Evolutionary conservation across 2,113 vertebrate species (phyloP), one percentile per base, ranked within the genome.

Genomic region (Microcebus murinus): DNA sequence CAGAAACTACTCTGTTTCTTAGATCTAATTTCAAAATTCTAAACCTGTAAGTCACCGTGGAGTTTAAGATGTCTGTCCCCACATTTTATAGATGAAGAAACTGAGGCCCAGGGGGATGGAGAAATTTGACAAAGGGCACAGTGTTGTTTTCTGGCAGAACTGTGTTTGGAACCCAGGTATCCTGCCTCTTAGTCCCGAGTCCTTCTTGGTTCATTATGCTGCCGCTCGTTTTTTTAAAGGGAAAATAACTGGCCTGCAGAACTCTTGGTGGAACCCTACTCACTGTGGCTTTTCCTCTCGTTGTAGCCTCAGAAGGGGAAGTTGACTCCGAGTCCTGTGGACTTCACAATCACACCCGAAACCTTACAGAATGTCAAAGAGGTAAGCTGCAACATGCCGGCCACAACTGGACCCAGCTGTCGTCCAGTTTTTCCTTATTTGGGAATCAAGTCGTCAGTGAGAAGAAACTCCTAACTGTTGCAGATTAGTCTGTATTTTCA

Each of bases 291-390:
- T 82, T 85, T 8, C 39, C 2, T 95, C 94, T 57, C 36, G 25
- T 96, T 98, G 31, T 95, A 99, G 99, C 99, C 99, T 0, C 99
- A 99, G 98, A 99, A 99, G 96, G 98, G 98, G 25, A 99, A 99
- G 96, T 90, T 99, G 80, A 98, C 97, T 9, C 99, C 99, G 0
- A 99, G 98, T 76, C 99, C 99, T 0, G 99, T 99, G 74, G 99
- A 99, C 97, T 99, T 99, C 98, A 99, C 98, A 27, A 99, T 99
- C 97, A 99, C 99, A 0, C 99, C 99, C 0, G 99, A 99, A 93
- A 99, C 99, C 3, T 92, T 99, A 82, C 99, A 99, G 97, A 99
- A 99, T 8, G 98, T 98, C 83, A 99, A 98, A 71, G 99, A 99
- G 99, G 99, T 99, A 97, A 90, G 1, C 39, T 4, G 2, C 50